These are phyloP conservation scores for Kryptolebias ocellatus DNA, from an alignment of 2,797 vertebrate genomes.

Conservation along the genomic window DNA sequence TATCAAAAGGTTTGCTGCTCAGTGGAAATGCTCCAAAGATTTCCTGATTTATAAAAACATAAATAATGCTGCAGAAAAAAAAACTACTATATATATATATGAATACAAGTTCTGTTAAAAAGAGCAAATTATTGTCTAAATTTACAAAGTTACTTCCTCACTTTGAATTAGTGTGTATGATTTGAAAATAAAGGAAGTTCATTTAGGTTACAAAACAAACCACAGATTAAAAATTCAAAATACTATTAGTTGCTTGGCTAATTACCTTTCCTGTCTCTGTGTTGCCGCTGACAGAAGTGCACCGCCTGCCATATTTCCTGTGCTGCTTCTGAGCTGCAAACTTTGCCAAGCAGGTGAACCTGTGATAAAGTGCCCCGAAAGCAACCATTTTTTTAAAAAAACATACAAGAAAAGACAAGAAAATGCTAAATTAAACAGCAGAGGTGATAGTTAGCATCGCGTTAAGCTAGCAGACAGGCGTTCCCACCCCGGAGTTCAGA, in stretches of 20 bases:
- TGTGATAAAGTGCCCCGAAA: constrained; percentile 51
- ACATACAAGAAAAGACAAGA: no score
- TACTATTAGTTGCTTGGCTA: no score
- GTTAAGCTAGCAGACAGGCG: background rate
- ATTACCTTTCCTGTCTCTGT: constrained; percentile 36
- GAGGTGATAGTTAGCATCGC: background rate
- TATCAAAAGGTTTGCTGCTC: background rate
- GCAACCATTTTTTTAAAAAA: constrained; percentile 62
- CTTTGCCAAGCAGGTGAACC: constrained; percentile 54
- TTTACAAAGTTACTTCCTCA: no score
- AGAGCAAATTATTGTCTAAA: no score
- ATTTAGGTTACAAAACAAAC: no score
- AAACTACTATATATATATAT: no score
- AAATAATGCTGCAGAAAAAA: no score
- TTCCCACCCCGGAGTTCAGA: background rate
- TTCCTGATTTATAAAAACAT: background rate
- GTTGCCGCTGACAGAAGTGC: background rate
- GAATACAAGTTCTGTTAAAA: no score
- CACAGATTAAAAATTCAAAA: background rate
- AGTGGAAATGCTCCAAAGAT: background rate
- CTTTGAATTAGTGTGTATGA: no score
- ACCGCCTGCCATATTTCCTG: constrained; percentile 37
- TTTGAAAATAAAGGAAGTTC: no score
- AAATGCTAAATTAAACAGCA: background rate
- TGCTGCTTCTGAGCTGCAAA: constrained; percentile 30